Base-by-base conservation (phyloP, 2,113 vertebrate genomes). In the Micronycteris hirsuta region DNA sequence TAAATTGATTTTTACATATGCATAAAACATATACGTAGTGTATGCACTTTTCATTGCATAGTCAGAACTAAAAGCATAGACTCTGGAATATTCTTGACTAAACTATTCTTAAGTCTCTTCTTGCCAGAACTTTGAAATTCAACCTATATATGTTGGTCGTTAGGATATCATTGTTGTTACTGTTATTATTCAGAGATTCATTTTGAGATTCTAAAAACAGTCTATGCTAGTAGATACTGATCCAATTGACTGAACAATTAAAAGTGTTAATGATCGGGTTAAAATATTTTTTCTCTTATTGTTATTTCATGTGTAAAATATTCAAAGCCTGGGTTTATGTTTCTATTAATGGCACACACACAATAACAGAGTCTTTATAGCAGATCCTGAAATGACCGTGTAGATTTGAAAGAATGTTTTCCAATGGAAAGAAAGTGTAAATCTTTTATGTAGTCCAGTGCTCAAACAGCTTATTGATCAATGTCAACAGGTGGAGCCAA, bases 351-450 rank as follows among this genome's bases (percentile, higher is more conserved):
- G 87, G 89, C 36, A 81, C 73, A 54, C 10, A 58, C 33, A 71
- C 33, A 68, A 28, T 63, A 76, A 71, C 78, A 65, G 26, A 31
- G 52, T 52, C 93, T 97, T 94, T 74, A 92, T 2, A 85, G 47
- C n/a, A 76, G 71, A 93, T 89, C 63, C 86, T 89, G 82, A 95
- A 94, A 95, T 89, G 86, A 89, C 56, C 70, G 9, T 81, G 58
- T 92, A 89, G 76, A 87, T 93, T 95, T 91, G 84, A 96, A 95
- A 76, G 70, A 94, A 93, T 97, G 61, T 93, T 96, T 95, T 96
- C 94, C 84, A 92, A 68, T 95, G 93, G 95, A 97, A 97, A 97
- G 78, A 96, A 93, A 95, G 92, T 71, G 36, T 94, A 93, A 95
- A 91, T 96, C 86, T 94, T 86, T 84, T 47, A 43, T 54, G 54